These are phyloP conservation scores for Drosophila pandora DNA, from an alignment of 1,140 invertebrate species.

Conservation along the genomic window DNA sequence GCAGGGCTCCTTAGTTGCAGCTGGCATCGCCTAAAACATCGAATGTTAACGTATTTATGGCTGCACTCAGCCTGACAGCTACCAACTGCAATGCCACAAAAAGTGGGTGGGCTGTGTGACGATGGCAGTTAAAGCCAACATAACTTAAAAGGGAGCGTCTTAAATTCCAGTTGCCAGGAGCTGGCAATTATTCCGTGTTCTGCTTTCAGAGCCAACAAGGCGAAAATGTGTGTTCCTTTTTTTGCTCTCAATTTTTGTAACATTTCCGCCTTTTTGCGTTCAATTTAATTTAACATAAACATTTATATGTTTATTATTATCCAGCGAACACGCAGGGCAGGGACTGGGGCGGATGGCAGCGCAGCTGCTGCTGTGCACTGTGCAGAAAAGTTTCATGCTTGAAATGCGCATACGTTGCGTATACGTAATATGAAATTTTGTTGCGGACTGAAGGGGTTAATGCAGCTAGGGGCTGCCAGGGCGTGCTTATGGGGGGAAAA, in stretches of 20 bases:
- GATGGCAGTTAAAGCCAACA: constrained; percentile 22
- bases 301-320: constrained; percentile 80
- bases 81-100: constrained; percentile 43
- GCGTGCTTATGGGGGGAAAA: constrained; percentile 32
- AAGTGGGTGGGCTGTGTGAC: constrained; percentile 4
- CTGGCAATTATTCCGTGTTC: constrained; percentile 44
- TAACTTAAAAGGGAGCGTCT: constrained; percentile 50
- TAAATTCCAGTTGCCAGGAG: constrained; percentile 46
- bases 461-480: constrained; percentile 10
- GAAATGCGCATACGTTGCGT: constrained; percentile 76
- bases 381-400: constrained; percentile 76
- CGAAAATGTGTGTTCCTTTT: constrained; percentile 42
- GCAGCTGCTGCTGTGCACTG: constrained; percentile 54
- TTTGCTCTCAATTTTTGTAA: constrained; percentile 60
- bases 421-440: constrained; percentile 75
- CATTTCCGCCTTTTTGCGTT: constrained; percentile 79
- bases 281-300: constrained; percentile 82
- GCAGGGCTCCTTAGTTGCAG: constrained; percentile 58
- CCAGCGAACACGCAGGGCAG: constrained; percentile 44
- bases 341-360: constrained; percentile 22
- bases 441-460: constrained; percentile 54
- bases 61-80: constrained; percentile 73
- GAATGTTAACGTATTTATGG: constrained; percentile 78
- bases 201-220: constrained; percentile 57
- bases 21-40: constrained; percentile 69